Base-by-base conservation (phyloP, 2,797 vertebrate genomes). In the Salmo trutta region DNA sequence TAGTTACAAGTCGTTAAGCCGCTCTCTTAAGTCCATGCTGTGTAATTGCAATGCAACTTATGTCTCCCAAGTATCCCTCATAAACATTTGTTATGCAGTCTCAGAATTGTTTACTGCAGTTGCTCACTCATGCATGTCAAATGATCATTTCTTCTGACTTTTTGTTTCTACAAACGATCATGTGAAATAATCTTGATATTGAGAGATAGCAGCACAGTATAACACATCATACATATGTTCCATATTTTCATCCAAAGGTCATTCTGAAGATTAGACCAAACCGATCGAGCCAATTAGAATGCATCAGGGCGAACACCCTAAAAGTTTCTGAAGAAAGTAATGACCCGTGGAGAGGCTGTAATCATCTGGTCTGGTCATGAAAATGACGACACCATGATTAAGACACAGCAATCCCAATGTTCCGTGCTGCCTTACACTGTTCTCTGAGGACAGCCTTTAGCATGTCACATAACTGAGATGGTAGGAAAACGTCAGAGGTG, bases 1-100 rank as follows among this genome's bases (percentile, higher is more conserved):
- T 85, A 84, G 84, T 75, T 84, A 86, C 83, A 83, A 77, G 73
- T 85, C 70, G 70, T 84, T 84, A 80, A 77, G 52, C 2, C 21
- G 76, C 72, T 82, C 77, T 84, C 77, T 77, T 54, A 82, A 81
- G 81, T 82, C 79, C 79, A 82, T 79, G 82, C 75, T 82, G 81
- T 71, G 77, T 85, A 81, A 85, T 75, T 80, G 71, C 81, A 79
- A 79, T 59, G 73, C 75, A 82, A 79, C 69, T 74, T 73, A 81
- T 77, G 79, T 74, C 68, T 81, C 68, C 70, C 73, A 75, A 77
- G 74, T 72, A 56, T 79, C 76, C 72, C 76, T 77, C 71, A 74
- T 78, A 54, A 83, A 82, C 24, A 33, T 74, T 74, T 66, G 65
- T 52, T 33, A 54, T 47, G 41, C 78, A 68, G 16, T 66, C 67